phyloP scores from a whole-genome alignment of 2,888 invertebrate genomes.

The Heliconius erato region DNA sequence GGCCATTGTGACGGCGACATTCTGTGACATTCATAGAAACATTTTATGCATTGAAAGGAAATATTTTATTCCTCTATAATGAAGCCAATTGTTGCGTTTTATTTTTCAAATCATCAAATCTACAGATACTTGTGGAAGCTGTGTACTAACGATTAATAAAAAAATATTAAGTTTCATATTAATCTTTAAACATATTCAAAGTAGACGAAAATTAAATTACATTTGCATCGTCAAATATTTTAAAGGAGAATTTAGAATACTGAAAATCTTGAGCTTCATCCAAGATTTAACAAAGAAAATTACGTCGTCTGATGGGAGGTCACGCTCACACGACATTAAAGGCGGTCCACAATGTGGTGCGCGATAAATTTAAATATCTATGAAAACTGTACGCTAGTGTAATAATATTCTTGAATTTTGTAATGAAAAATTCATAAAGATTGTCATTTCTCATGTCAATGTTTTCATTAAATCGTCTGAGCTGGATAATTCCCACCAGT shows the following conservation, averaged over 20 bases:
- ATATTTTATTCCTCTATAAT: not conserved
- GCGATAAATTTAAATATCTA: slow-evolving; percentile 20
- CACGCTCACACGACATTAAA: slow-evolving; percentile 42
- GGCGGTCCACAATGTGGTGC: slow-evolving; percentile 27
- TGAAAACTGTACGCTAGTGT: not conserved
- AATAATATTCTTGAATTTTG: not conserved
- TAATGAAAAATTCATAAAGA: not conserved
- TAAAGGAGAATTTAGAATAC: slow-evolving; percentile 30
- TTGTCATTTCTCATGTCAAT: not conserved
- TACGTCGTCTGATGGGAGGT: slow-evolving; percentile 46
- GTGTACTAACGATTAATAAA: no score
- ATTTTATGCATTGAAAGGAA: not conserved
- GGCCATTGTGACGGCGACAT: slow-evolving; percentile 43
- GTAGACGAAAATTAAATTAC: slow-evolving; percentile 11
- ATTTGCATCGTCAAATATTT: slow-evolving; percentile 18
- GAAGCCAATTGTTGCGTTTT: not conserved
- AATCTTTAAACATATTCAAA: no score
- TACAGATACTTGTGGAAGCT: not conserved
- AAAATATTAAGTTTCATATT: no score
- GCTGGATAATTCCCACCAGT: not conserved
- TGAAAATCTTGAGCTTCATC: slow-evolving; percentile 60
- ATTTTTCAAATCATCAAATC: not conserved
- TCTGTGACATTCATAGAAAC: not conserved
- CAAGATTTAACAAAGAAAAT: slow-evolving; percentile 66
- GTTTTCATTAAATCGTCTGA: no score